These are phyloP conservation scores for Harpegnathos saltator DNA, from an alignment of 1,140 invertebrate genomes.

Conservation along the genomic window DNA sequence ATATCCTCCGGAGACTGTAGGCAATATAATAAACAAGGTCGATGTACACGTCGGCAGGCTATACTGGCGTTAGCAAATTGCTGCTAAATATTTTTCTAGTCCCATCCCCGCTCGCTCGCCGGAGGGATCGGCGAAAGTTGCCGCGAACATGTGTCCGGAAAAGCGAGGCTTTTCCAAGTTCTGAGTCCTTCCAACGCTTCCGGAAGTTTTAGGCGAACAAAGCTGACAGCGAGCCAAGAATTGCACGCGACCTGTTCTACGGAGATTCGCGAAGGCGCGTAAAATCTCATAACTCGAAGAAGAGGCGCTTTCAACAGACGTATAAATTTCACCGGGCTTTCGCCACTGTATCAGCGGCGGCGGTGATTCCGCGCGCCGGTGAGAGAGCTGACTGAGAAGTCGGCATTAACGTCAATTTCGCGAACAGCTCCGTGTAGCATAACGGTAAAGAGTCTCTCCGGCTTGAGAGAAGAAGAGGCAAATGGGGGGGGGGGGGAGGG, in stretches of 20 bases:
- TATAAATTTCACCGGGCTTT: constrained; percentile 29
- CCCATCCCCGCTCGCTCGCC: background rate
- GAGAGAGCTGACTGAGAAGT: background rate
- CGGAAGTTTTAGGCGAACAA: constrained; percentile 18
- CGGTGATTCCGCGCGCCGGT: too few species aligned
- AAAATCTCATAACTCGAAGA: constrained; percentile 5
- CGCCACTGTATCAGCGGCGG: constrained; percentile 1
- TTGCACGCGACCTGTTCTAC: background rate
- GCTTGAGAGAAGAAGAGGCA: too few species aligned
- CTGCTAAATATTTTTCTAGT: background rate
- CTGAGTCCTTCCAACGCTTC: constrained; percentile 4
- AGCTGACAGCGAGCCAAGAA: constrained; percentile 6
- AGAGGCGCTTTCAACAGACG: background rate
- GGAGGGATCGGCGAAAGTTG: background rate
- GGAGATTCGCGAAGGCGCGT: background rate
- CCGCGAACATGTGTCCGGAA: background rate
- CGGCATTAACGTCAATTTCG: constrained; percentile 11
- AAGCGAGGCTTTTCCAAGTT: background rate
- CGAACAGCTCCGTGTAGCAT: background rate
- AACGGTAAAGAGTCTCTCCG: too few species aligned
- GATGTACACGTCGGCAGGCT: background rate
- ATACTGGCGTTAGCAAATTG: background rate
- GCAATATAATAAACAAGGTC: background rate
- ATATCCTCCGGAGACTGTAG: background rate
- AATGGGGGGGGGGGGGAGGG: too few species aligned